Percentiles rank a stretch among this genome's conserved stretches.
These are phyloP conservation scores for Erebia palarica DNA, from an alignment of 2,888 invertebrate genomes.

Conservation along the genomic window DNA sequence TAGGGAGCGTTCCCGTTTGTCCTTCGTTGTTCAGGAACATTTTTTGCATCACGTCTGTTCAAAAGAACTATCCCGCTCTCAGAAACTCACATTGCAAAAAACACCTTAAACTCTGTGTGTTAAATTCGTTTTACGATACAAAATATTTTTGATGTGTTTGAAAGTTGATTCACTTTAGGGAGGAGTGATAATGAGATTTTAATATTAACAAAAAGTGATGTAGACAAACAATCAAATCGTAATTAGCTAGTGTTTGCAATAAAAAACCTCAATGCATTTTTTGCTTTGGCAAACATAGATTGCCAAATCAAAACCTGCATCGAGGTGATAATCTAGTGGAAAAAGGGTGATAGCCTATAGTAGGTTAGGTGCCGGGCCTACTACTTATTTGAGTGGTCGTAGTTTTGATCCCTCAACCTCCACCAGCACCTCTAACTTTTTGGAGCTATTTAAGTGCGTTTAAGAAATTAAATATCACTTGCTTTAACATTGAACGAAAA, in stretches of 20 bases:
- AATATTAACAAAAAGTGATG: constrained; percentile 40
- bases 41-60: constrained; percentile 40
- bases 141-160: neutral
- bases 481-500: no score
- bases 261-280: no score
- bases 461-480: no score
- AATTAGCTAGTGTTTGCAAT: neutral
- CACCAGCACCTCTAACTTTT: no score
- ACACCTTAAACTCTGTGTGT: constrained; percentile 32
- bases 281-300: no score
- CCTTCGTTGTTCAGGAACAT: constrained; percentile 19
- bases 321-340: no score
- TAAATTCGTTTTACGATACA: constrained; percentile 30
- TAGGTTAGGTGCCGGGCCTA: no score
- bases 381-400: no score
- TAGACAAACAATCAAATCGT: neutral
- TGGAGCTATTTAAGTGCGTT: no score
- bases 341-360: no score
- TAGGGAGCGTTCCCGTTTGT: constrained; percentile 3
- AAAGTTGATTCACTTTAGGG: constrained; percentile 6
- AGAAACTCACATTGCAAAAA: constrained; percentile 25
- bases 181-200: constrained; percentile 45
- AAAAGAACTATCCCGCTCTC: constrained; percentile 39
- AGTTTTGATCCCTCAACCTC: no score
- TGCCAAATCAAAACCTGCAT: no score